A percentile compares a stretch with the other conserved stretches of the same genome.
These are phyloP conservation scores for Eurystomus glaucurus DNA, from an alignment of 2,797 vertebrate genomes.

Conservation along the genomic window DNA sequence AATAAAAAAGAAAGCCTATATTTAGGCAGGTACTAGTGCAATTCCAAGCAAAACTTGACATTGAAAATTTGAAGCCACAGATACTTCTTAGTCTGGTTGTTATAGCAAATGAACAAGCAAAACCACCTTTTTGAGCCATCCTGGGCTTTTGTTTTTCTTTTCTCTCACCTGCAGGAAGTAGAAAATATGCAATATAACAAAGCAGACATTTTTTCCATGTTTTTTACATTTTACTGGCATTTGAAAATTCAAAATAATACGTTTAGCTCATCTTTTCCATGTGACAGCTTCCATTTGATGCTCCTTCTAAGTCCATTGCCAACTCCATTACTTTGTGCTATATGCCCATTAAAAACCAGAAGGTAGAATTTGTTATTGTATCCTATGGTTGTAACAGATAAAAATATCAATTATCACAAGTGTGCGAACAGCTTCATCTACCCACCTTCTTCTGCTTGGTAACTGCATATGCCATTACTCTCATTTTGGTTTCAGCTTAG, in stretches of 20 bases:
- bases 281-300: background rate
- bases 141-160: background rate
- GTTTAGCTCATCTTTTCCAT: background rate
- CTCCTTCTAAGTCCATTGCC: background rate
- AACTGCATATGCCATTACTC: background rate
- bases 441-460: background rate
- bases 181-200: background rate
- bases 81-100: background rate
- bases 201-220: background rate
- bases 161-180: background rate
- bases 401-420: background rate
- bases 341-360: background rate
- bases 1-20: background rate
- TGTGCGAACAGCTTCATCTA: background rate
- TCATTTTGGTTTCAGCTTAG: background rate
- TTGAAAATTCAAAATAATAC: background rate
- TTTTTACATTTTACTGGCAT: background rate
- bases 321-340: background rate
- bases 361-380: background rate
- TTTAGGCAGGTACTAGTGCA: background rate
- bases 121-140: accelerated
- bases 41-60: background rate
- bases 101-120: background rate
- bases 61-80: background rate
- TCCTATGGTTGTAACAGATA: background rate